Percentiles rank a stretch among this genome's conserved stretches.
phyloP scores from a whole-genome alignment of 2,888 invertebrate genomes.

The Lycocerus yunnanus region DNA sequence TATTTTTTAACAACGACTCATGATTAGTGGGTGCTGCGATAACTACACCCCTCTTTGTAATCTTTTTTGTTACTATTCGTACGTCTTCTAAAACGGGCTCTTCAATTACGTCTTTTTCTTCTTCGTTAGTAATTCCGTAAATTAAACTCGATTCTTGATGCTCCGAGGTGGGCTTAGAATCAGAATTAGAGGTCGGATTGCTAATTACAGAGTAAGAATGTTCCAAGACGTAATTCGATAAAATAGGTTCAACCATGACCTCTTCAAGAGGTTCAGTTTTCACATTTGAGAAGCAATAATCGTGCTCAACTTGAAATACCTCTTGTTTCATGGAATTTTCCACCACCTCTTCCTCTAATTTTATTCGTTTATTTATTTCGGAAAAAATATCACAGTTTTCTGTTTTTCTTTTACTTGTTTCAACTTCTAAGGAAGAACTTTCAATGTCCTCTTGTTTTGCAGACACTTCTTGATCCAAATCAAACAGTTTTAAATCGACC shows the following conservation, averaged over 20 bases:
- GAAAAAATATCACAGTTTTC: not conserved
- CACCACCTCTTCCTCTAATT: not conserved
- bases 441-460: conserved; percentile 7
- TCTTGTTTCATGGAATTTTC: not conserved
- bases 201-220: conserved; percentile 26
- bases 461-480: not conserved
- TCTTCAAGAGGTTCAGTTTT: conserved; percentile 18
- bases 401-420: not conserved
- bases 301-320: conserved; percentile 38
- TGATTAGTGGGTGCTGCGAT: conserved; percentile 25
- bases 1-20: conserved; percentile 31
- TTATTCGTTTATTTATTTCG: not conserved
- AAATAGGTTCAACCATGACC: not conserved
- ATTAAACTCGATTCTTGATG: conserved; percentile 6
- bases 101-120: conserved; percentile 1
- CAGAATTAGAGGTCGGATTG: not conserved
- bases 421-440: not conserved
- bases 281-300: conserved; percentile 41
- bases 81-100: conserved; percentile 14
- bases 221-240: conserved; percentile 18
- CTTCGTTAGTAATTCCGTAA: conserved; percentile 5
- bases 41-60: conserved; percentile 6
- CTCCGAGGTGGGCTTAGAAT: not conserved
- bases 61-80: not conserved
- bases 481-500: conserved; percentile 69